Conservation (phyloP, 2,797 vertebrate species). For the Euphonia xanthogaster region DNA sequence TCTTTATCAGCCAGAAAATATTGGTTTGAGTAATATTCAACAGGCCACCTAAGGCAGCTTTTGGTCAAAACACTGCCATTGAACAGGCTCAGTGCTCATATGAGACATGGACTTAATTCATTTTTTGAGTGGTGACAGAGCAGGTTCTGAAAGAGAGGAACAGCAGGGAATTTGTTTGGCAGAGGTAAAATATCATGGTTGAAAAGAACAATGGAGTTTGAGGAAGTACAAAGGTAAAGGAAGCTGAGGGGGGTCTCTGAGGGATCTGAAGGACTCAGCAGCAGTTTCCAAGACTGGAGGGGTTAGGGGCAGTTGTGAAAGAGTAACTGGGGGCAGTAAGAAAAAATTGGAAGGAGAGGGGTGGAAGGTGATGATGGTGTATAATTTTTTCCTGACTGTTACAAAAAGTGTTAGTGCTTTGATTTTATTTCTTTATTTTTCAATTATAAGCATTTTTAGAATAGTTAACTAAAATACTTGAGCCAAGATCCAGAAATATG, state of each 20-base stretch:
- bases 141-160: not conserved
- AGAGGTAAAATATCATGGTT: not conserved
- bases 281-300: not conserved
- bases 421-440: not conserved
- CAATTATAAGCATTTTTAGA: not conserved
- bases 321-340: not conserved
- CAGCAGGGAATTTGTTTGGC: not conserved
- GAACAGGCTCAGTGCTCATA: not conserved
- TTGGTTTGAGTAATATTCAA: not conserved
- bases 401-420: not conserved
- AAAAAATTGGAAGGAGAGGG: not conserved
- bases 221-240: not conserved
- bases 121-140: not conserved
- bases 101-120: not conserved
- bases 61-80: not conserved
- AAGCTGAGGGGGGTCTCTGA: not conserved
- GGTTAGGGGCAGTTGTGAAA: not conserved
- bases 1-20: not conserved
- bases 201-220: not conserved
- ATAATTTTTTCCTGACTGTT: not conserved
- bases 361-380: not conserved
- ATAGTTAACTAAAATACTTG: not conserved
- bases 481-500: not conserved
- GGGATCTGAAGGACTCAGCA: not conserved
- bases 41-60: not conserved